Evolutionary conservation across 2,888 invertebrate genomes (phyloP).

Genomic region (Mystacides longicornis): DNA sequence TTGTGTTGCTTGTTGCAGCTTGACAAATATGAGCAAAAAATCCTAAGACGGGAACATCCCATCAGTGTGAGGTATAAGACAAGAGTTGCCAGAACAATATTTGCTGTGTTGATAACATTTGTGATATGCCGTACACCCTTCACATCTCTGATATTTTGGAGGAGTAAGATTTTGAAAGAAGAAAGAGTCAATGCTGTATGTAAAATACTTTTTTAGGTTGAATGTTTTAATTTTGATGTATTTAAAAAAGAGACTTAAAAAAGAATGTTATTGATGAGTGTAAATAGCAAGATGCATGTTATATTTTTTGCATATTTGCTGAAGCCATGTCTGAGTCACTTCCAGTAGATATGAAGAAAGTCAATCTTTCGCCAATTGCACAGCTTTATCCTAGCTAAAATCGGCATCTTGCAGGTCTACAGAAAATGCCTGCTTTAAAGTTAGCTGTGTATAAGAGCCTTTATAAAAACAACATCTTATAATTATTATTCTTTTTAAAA

Average conservation of each 20-base stretch:
- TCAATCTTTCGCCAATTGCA: no score
- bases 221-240: not conserved
- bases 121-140: slow-evolving; percentile 66
- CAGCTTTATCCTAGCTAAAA: no score
- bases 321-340: no score
- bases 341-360: no score
- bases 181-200: slow-evolving; percentile 45
- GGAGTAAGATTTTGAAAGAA: slow-evolving; percentile 44
- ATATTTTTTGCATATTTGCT: no score
- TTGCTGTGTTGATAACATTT: slow-evolving; percentile 60
- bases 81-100: slow-evolving; percentile 62
- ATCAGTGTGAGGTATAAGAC: slow-evolving; percentile 56
- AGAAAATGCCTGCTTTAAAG: no score
- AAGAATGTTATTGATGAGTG: not conserved
- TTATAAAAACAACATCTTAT: not conserved
- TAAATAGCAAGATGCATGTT: no score
- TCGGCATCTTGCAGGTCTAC: no score
- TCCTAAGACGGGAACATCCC: slow-evolving; percentile 55
- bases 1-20: slow-evolving; percentile 37
- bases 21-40: slow-evolving; percentile 56
- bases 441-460: no score
- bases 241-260: not conserved
- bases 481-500: not conserved
- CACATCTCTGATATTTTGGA: slow-evolving; percentile 60
- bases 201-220: slow-evolving; percentile 25